Evolutionary conservation across 2,888 invertebrate genomes (phyloP).

Genomic region (Xestoiulus laeticollis): DNA sequence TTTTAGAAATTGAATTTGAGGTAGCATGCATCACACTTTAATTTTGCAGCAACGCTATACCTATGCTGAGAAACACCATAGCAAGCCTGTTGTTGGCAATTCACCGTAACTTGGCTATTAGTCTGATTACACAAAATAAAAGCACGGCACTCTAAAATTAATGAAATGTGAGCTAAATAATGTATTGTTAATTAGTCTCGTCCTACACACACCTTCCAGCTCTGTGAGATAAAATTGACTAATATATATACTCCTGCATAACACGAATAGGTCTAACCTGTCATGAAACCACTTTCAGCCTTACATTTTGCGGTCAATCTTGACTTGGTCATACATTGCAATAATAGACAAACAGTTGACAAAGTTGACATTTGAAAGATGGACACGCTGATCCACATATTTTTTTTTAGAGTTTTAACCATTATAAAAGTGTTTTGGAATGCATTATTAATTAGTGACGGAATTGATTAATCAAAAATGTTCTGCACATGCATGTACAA

Average conservation of each 20-base stretch:
- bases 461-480: too few species aligned
- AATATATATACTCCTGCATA: background rate
- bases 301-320: background rate
- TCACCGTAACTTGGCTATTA: constrained; percentile 6
- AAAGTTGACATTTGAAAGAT: background rate
- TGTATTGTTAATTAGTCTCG: background rate
- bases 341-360: background rate
- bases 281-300: background rate
- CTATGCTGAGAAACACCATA: background rate
- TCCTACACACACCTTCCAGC: background rate
- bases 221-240: background rate
- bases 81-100: background rate
- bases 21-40: background rate
- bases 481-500: too few species aligned
- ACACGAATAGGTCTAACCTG: background rate
- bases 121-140: constrained; percentile 24
- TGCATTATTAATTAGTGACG: too few species aligned
- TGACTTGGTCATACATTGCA: background rate
- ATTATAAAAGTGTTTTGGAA: too few species aligned
- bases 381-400: too few species aligned
- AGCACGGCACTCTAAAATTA: constrained; percentile 19
- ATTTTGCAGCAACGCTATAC: background rate
- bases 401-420: too few species aligned
- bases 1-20: constrained; percentile 14
- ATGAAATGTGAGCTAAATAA: constrained; percentile 3